Evolutionary conservation across 2,113 vertebrate genomes (phyloP).

Genomic region (Hypomesus transpacificus): DNA sequence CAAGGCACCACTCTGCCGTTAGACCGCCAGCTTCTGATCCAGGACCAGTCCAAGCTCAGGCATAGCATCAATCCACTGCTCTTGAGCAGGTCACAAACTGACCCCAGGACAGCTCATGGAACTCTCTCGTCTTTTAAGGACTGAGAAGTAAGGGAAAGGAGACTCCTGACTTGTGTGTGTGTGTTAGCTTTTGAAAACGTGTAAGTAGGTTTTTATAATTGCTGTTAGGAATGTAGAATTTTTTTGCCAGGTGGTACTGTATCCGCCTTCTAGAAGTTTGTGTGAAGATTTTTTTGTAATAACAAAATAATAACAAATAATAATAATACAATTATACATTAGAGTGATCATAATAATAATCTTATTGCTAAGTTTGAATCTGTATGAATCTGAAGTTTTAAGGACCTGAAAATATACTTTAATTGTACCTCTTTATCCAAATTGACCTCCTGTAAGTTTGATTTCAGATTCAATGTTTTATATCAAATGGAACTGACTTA

Average conservation of each 20-base stretch:
- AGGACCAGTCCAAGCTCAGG: background rate
- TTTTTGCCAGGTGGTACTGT: conserved; percentile 46
- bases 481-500: conserved; percentile 52
- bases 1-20: no score
- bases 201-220: conserved; percentile 59
- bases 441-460: conserved; percentile 40
- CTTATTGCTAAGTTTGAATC: conserved; percentile 45
- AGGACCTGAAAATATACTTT: conserved; percentile 40
- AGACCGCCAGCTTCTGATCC: no score
- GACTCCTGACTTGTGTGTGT: conserved; percentile 47
- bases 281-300: conserved; percentile 67
- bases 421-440: conserved; percentile 46
- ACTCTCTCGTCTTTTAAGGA: conserved; percentile 53
- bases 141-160: conserved; percentile 49
- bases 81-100: conserved; percentile 37
- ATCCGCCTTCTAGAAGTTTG: conserved; percentile 46
- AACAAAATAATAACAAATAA: conserved; percentile 40
- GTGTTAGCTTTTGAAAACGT: conserved; percentile 48
- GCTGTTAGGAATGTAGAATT: conserved; percentile 65
- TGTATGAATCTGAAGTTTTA: conserved; percentile 34
- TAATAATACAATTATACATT: conserved; percentile 39
- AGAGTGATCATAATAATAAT: conserved; percentile 50
- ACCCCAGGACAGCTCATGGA: conserved; percentile 58
- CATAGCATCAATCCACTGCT: conserved; percentile 12
- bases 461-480: conserved; percentile 58